These are phyloP conservation scores for Melanocharis versteri DNA, from an alignment of 2,113 vertebrate species.

Conservation along the genomic window DNA sequence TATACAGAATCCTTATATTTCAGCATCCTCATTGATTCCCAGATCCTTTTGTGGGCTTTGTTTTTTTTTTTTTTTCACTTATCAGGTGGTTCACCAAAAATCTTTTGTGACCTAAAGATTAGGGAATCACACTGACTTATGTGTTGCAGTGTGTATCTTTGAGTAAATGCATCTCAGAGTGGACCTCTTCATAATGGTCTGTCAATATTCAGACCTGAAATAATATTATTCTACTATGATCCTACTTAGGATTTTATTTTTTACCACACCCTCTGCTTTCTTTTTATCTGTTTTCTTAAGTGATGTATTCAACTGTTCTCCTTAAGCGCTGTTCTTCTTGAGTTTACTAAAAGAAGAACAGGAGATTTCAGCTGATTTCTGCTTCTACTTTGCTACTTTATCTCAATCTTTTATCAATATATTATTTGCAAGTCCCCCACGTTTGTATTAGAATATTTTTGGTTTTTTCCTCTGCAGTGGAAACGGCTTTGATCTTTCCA, in stretches of 20 bases:
- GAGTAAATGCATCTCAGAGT: background rate
- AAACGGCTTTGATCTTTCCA: constrained; percentile 5
- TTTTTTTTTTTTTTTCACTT: too few relatives aligned
- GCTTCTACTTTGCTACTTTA: background rate
- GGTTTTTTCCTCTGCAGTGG: background rate
- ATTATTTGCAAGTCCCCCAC: background rate
- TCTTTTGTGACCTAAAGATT: background rate
- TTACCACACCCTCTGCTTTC: background rate
- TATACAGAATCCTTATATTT: background rate
- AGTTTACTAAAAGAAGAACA: background rate
- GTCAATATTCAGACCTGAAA: background rate
- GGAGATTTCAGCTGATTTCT: background rate
- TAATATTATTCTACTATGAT: background rate
- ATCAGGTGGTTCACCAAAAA: background rate
- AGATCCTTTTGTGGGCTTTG: background rate
- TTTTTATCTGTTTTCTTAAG: background rate
- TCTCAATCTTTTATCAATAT: background rate
- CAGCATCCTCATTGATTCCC: background rate
- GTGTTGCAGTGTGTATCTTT: background rate
- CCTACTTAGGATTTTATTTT: background rate
- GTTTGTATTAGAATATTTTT: background rate
- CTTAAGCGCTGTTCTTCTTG: background rate
- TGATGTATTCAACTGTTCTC: background rate
- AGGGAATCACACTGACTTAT: background rate
- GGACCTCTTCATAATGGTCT: background rate